Base-by-base conservation (phyloP, 2,113 vertebrate species). In the Phocoena sinus region DNA sequence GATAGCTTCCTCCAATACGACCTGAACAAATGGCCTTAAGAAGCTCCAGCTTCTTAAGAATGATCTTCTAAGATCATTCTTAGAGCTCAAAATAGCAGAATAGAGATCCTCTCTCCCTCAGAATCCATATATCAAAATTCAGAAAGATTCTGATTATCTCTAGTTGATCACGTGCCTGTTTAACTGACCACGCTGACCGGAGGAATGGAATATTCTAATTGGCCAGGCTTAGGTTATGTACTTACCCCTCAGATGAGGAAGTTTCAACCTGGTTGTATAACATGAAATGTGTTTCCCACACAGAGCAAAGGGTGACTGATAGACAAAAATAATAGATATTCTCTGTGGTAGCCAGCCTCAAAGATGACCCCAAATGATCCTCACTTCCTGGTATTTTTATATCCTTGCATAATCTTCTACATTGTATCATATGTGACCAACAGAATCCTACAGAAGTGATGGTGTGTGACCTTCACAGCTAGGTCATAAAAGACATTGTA, bases 51-150 rank as follows among this genome's bases (percentile, higher is more conserved):
- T 53, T 17, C 53, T 53, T 53, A 53, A 53, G 53, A 17, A 53
- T 53, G 53, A 53, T 17, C 53, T 53, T 53, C 74, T 92, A 77
- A 96, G 38, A 44, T 90, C 50, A 71, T 89, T 89, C 28, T 73
- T 81, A 92, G 67, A 90, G n/a, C 21, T 97, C 85, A 62, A 73
- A 90, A 71, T 56, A 94, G 38, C 44, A 79, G 12, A 96, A 87
- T 38, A 86, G 68, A 96, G 71, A 86, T 8, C 8, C 6, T 81
- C 60, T 89, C 9, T 89, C 15, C 8, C 33, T 76, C 60, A 62
- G 58, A 97, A 95, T 71, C 28, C 6, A 38, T n/a, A 28, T 67
- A 47, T 60, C 50, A 79, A 96, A 95, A 96, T 28, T 62, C 15
- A 77, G 80, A 11, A 89, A 91, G 13, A 65, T 91, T 80, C 62